Evolutionary conservation across 2,797 vertebrate species (phyloP), one percentile per base, ranked within the genome.

Genomic region (Leptodactylus fallax): DNA sequence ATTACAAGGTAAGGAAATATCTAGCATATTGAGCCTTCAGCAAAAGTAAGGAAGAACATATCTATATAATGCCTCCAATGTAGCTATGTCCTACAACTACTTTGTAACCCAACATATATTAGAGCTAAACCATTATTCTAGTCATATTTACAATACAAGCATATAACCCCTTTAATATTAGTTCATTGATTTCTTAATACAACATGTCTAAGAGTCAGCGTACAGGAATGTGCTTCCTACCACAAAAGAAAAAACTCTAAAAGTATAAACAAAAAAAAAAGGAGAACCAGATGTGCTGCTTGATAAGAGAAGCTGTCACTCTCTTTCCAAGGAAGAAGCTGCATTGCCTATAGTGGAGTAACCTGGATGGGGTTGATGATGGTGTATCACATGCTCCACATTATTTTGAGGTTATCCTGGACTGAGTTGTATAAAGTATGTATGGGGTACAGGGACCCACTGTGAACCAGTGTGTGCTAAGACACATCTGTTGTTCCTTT

Each of bases 401-500:
- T 55, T n/a, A 67, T 79, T 81, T 63, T 47, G 45, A 86, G 85
- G 67, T 74, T 82, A 49, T 65, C 45, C 63, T 86, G 78, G 80
- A 76, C 86, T 53, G 55, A 81, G 71, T 56, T 63, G 53, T 71
- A 45, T 27, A 79, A 58, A n/a, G 81, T 65, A 60, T 81, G 79
- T 82, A 65, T 47, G 71, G 55, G 69, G 83, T 51, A 65, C 65
- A 65, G 86, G 16, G 83, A 51, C 87, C 69, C 56, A 58, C 87
- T 89, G 87, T 67, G 87, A 86, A 76, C 69, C 71, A 86, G 63
- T 82, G 58, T 81, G 76, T 56, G 79, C 51, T 76, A 55, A 53
- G 71, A 81, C 83, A 85, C 87, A 85, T 88, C 83, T 88, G 83
- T 80, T 69, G 67, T 53, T 56, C 47, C 63, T 79, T 63, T 67